Percentiles rank a stretch among this genome's conserved stretches.
Evolutionary conservation across 2,888 invertebrate species (phyloP).

Genomic region (Patella ulyssiponensis): DNA sequence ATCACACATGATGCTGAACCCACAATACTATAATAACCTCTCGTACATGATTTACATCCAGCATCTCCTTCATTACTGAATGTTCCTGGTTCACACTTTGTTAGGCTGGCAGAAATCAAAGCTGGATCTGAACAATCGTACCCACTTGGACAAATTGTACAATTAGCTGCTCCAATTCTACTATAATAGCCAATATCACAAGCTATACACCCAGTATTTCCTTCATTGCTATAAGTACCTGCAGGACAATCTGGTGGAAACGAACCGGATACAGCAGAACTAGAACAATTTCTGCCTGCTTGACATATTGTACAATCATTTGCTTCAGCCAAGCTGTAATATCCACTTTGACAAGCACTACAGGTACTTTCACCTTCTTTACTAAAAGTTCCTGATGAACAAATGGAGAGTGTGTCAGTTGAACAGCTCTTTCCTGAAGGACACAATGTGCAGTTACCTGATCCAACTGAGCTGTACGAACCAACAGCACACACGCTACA

Average conservation of each 20-base stretch:
- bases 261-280: constrained; percentile 1
- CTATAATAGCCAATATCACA: constrained; percentile 36
- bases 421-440: constrained; percentile 62
- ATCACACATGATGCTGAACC: constrained; percentile 23
- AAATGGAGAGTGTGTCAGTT: constrained; percentile 50
- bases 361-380: constrained; percentile 49
- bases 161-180: background rate
- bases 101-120: background rate
- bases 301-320: background rate
- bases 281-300: background rate
- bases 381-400: constrained; percentile 57
- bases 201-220: constrained; percentile 34
- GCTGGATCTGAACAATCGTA: constrained; percentile 19
- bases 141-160: constrained; percentile 20
- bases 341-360: constrained; percentile 50
- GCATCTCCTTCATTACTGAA: constrained; percentile 25
- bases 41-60: constrained; percentile 28
- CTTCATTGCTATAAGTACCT: constrained; percentile 33
- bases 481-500: constrained; percentile 62
- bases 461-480: constrained; percentile 54
- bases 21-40: constrained; percentile 27
- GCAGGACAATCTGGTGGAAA: constrained; percentile 15
- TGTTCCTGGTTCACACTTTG: constrained; percentile 2
- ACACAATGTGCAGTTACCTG: constrained; percentile 57
- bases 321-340: background rate